Percentiles rank a stretch among this genome's conserved stretches.
These are phyloP conservation scores for Falco cherrug DNA, from an alignment of 2,797 vertebrate genomes.

Conservation along the genomic window DNA sequence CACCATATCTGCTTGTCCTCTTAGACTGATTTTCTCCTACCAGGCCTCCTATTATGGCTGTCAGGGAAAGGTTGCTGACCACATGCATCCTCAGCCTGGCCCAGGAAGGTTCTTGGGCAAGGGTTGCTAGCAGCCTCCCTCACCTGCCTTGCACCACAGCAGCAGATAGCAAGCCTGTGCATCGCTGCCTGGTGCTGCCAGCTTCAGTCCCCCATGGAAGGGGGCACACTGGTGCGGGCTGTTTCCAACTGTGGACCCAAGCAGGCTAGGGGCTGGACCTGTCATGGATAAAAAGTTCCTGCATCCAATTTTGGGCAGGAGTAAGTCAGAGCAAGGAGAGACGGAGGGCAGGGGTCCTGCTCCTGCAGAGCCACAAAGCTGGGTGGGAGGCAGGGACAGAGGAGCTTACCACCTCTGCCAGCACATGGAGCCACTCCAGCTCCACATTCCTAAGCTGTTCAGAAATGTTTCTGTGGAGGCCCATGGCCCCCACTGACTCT, in stretches of 20 bases:
- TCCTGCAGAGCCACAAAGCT: neutral
- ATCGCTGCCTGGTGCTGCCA: accelerated
- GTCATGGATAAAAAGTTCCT: neutral
- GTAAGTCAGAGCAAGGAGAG: neutral
- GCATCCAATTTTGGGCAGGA: neutral
- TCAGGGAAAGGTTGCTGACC: neutral
- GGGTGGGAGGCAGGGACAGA: neutral
- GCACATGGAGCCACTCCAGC: conserved; percentile 72
- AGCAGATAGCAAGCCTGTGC: neutral
- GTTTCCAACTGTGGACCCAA: neutral
- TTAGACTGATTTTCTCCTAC: neutral
- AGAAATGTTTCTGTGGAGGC: conserved; percentile 69
- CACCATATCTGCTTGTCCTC: neutral
- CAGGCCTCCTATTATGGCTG: conserved; percentile 8
- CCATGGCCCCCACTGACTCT: conserved; percentile 53
- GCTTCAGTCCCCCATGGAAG: neutral
- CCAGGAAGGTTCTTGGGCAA: neutral
- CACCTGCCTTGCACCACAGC: neutral
- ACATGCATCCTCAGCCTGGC: neutral
- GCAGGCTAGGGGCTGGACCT: neutral
- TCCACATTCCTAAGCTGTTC: conserved; percentile 75
- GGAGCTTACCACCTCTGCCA: conserved; percentile 25
- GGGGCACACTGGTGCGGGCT: neutral
- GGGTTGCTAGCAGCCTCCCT: neutral
- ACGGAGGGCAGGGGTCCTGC: neutral